Evolutionary conservation across 1,140 invertebrate species (phyloP).

Genomic region (Lerema accius): DNA sequence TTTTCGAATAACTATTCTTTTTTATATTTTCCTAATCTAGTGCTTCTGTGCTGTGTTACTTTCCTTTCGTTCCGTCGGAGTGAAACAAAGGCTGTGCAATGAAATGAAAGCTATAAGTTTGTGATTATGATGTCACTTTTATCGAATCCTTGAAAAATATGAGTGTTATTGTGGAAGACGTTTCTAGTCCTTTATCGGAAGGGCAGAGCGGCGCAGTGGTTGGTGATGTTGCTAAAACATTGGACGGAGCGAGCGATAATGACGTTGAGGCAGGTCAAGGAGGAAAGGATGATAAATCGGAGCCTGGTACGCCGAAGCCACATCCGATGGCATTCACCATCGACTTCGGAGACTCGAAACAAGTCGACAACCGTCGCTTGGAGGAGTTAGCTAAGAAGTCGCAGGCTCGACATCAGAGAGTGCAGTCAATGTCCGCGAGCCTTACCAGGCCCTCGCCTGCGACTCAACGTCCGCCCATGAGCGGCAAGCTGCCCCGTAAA

Average conservation of each 20-base stretch:
- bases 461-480: slow-evolving; percentile 83
- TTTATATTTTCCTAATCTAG: slow-evolving; percentile 52
- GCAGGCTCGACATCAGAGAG: slow-evolving; percentile 86
- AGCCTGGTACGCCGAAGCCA: slow-evolving; percentile 66
- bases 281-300: slow-evolving; percentile 46
- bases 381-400: slow-evolving; percentile 88
- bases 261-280: slow-evolving; percentile 63
- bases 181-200: slow-evolving; percentile 72
- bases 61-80: slow-evolving; percentile 38
- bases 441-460: slow-evolving; percentile 59
- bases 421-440: slow-evolving; percentile 86
- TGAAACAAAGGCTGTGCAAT: slow-evolving; percentile 60
- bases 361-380: slow-evolving; percentile 83
- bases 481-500: slow-evolving; percentile 83
- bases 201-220: slow-evolving; percentile 63
- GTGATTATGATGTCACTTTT: slow-evolving; percentile 80
- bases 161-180: slow-evolving; percentile 79
- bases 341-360: slow-evolving; percentile 86
- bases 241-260: slow-evolving; percentile 51
- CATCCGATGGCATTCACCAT: slow-evolving; percentile 86
- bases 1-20: slow-evolving; percentile 67
- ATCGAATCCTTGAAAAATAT: slow-evolving; percentile 78
- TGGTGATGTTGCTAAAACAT: slow-evolving; percentile 53
- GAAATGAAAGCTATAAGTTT: slow-evolving; percentile 54
- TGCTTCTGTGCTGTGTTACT: slow-evolving; percentile 46